A percentile compares a stretch with the other conserved stretches of the same genome.
These are phyloP conservation scores for Diarsia dahlii DNA, from an alignment of 2,888 invertebrate species.

Conservation along the genomic window DNA sequence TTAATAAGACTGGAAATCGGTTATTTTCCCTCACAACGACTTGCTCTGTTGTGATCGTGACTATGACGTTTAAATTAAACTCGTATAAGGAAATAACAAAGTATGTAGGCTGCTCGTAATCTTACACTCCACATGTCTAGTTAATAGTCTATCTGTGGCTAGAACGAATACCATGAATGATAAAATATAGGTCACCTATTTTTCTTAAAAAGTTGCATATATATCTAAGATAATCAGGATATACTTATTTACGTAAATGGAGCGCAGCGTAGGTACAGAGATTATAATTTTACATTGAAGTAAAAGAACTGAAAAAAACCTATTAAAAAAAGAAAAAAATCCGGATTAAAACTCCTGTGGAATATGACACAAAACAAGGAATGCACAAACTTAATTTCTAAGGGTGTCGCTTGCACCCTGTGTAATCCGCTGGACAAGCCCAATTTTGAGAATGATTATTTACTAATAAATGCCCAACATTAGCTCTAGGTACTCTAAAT, in stretches of 20 bases:
- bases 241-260: not conserved
- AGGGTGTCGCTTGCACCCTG: not conserved
- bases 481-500: not conserved
- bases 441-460: not conserved
- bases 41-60: slow-evolving; percentile 6
- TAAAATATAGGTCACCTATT: slow-evolving; percentile 35
- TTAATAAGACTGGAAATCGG: not conserved
- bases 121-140: slow-evolving; percentile 3
- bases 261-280: too few relatives aligned
- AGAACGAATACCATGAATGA: slow-evolving; percentile 22
- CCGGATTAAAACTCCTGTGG: too few relatives aligned
- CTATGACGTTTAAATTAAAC: slow-evolving; percentile 18
- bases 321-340: too few relatives aligned
- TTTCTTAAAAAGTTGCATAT: not conserved
- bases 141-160: not conserved
- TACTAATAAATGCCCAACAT: not conserved
- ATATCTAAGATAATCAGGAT: not conserved
- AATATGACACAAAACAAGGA: too few relatives aligned
- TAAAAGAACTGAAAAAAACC: too few relatives aligned
- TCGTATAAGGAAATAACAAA: slow-evolving; percentile 27
- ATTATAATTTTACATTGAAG: too few relatives aligned
- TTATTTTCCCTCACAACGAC: not conserved
- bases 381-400: too few relatives aligned
- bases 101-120: slow-evolving; percentile 3
- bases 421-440: not conserved